Base-by-base conservation (phyloP, 2,888 invertebrate species). In the Torymus tubicola region DNA sequence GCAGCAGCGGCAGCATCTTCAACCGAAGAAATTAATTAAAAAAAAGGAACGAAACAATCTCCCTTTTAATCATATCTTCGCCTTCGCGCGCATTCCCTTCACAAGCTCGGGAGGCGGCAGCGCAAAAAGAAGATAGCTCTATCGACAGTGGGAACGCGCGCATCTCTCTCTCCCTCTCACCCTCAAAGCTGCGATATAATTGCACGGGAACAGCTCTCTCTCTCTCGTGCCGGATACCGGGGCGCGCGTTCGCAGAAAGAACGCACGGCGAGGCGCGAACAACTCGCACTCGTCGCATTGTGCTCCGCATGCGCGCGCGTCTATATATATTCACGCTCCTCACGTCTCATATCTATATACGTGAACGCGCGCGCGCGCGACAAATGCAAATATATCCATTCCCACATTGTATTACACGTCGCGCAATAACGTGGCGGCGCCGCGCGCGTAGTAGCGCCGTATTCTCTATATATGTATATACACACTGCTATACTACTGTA, bases 321-420 rank as follows among this genome's bases (percentile, higher is more conserved):
- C n/a, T n/a, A n/a, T 64, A 63, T 18, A 14, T 10, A 24, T 24
- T 3, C 24, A 24, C 24, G 24, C 24, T 24, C 24, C 24, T 24
- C 24, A 24, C 24, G 24, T 24, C 24, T 24, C 24, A 24, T 24
- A 24, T 24, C 2, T 61, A 8, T 68, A 11, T 55, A 55, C n/a
- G 1, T 24, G 18, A 31, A n/a, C 57, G 18, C 50, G 24, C 14
- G 21, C 8, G 21, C 55, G 55, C 74, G 67, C 75, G 60, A 76
- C 85, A 84, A 86, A 88, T 88, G 89, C 89, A 88, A 90, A 89
- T 90, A 63, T 57, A 89, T 87, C 87, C 85, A 86, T 88, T 87
- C 88, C 87, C 88, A 87, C 88, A 89, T 88, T 89, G 88, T 89
- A 87, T 90, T 89, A 88, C 87, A 31, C 87, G 86, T 87, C 86